Evolutionary conservation across 2,888 invertebrate species (phyloP).

Genomic region (Hirtodrosophila duncani): DNA sequence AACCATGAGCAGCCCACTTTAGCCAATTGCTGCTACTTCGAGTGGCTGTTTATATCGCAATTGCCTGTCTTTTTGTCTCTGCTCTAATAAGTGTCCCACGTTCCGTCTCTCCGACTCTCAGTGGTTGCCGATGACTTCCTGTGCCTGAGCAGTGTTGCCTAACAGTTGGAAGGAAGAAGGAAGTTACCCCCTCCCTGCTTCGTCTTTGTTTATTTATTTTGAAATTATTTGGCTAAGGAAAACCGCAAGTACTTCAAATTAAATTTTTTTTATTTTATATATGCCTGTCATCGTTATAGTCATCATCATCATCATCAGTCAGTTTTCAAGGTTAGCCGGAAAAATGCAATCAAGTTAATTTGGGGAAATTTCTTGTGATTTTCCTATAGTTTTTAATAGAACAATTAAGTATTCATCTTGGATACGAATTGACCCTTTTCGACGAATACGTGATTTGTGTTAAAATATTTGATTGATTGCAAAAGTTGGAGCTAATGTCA

Average conservation of each 20-base stretch:
- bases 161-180: too few species aligned
- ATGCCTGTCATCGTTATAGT: slow-evolving; percentile 25
- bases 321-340: too few species aligned
- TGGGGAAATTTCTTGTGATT: too few species aligned
- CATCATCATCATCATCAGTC: slow-evolving; percentile 1
- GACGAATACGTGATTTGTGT: too few species aligned
- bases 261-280: slow-evolving; percentile 56
- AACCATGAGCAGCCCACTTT: too few species aligned
- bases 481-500: too few species aligned
- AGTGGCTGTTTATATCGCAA: slow-evolving; percentile 59
- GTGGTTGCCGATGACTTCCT: slow-evolving; percentile 35
- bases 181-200: too few species aligned
- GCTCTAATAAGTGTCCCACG: slow-evolving; percentile 12
- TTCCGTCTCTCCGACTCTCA: slow-evolving; percentile 13
- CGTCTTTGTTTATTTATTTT: slow-evolving; percentile 60
- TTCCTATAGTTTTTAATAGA: too few species aligned
- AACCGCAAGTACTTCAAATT: slow-evolving; percentile 62
- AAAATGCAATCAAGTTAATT: too few species aligned
- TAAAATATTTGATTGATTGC: too few species aligned
- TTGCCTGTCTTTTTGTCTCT: slow-evolving; percentile 45
- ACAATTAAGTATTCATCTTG: too few species aligned
- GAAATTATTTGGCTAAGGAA: slow-evolving; percentile 43
- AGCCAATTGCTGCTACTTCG: slow-evolving; percentile 28
- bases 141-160: slow-evolving; percentile 13
- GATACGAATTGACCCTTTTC: too few species aligned